These are phyloP conservation scores for Diprion similis DNA, from an alignment of 1,140 invertebrate species.

Conservation along the genomic window DNA sequence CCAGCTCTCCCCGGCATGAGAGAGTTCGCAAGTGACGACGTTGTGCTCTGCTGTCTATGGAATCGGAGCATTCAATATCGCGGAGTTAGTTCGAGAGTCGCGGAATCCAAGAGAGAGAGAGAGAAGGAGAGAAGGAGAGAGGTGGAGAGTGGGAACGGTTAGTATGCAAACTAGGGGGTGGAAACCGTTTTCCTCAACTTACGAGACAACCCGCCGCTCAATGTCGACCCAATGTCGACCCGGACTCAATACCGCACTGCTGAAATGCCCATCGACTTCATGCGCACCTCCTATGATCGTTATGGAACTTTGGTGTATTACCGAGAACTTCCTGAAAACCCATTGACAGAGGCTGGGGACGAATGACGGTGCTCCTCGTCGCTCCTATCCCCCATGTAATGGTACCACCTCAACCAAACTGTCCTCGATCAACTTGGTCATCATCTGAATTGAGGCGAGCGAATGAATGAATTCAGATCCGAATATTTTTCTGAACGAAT, in stretches of 20 bases:
- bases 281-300: not conserved
- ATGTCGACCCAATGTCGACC: not conserved
- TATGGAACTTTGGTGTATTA: constrained; percentile 5
- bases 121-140: not conserved
- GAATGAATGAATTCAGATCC: too few species aligned
- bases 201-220: constrained; percentile 3
- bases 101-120: too few species aligned
- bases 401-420: too few species aligned
- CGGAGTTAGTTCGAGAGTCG: too few species aligned
- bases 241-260: not conserved
- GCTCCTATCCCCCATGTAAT: too few species aligned
- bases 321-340: not conserved
- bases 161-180: not conserved
- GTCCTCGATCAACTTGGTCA: too few species aligned
- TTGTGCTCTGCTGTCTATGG: not conserved
- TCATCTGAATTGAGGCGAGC: too few species aligned
- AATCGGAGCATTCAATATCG: not conserved
- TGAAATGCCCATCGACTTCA: not conserved
- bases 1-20: too few species aligned
- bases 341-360: too few species aligned
- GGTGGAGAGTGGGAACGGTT: not conserved
- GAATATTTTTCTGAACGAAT: too few species aligned
- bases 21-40: too few species aligned
- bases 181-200: not conserved
- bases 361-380: too few species aligned